Evolutionary conservation across 2,888 invertebrate genomes (phyloP), one percentile per base, ranked within the genome.

Genomic region (Parnassius orleans): DNA sequence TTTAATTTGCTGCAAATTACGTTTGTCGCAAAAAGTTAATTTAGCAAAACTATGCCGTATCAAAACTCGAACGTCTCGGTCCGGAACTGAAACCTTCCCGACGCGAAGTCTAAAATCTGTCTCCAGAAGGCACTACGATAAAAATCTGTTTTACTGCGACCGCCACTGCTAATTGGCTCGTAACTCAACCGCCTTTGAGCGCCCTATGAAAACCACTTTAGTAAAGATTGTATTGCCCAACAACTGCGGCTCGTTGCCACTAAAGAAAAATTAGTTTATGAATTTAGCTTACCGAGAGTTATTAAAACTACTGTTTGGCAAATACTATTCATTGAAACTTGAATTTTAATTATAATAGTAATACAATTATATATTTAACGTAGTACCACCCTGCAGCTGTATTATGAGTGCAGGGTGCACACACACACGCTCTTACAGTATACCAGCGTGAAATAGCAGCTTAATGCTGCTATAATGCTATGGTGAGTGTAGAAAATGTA

Each of bases 161-260:
- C 66, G 65, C 61, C 63, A 33, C 33, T 70, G 69, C 75, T 81
- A 80, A 80, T 81, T 81, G 78, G 79, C 74, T 72, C 75, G 70
- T 74, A 78, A 76, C 74, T 77, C 66, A 66, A 66, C 73, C 66
- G 64, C 69, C 69, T 70, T 70, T 53, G 48, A 51, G 41, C 57
- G 56, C 53, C 24, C 46, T 55, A 62, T 72, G 66, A 71, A 70
- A 71, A 74, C 72, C 70, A 42, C 48, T 48, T 42, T 43, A 43
- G 12, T 43, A 50, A 50, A 60, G 53, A 60, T 55, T 54, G 55
- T 55, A 43, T 43, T 33, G 24, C 24, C 24, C 33, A 33, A 33
- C 58, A 33, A 44, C 43, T 48, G 48, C 9, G 42, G 43, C 50
- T 44, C n/a, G n/a, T 44, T 48, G 10, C 51, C 48, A 42, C 11